A percentile compares a stretch with the other conserved stretches of the same genome.
Evolutionary conservation across 2,797 vertebrate species (phyloP).

Genomic region (Danio tinwini): DNA sequence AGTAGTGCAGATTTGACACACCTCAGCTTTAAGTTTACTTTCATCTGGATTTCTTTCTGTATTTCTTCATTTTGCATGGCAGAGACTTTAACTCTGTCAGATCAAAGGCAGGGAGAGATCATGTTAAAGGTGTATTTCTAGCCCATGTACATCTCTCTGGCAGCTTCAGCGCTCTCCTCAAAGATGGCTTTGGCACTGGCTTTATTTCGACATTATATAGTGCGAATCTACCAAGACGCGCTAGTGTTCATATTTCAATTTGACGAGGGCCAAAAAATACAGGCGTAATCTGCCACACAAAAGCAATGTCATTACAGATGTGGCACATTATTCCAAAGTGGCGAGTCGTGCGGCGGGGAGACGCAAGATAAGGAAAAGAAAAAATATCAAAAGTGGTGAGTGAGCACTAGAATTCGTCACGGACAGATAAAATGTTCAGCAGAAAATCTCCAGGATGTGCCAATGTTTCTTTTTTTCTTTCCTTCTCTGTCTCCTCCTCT

Average conservation of each 20-base stretch:
- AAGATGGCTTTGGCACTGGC: constrained; percentile 31
- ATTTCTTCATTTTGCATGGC: constrained; percentile 47
- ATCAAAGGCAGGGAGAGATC: constrained; percentile 50
- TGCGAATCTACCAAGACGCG: constrained; percentile 59
- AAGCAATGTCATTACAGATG: constrained; percentile 83
- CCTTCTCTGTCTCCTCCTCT: constrained; percentile 59
- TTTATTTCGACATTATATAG: constrained; percentile 46
- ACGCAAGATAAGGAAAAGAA: constrained; percentile 82
- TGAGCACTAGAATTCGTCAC: constrained; percentile 82
- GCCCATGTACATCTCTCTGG: constrained; percentile 42
- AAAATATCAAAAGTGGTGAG: constrained; percentile 77
- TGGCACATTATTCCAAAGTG: constrained; percentile 83
- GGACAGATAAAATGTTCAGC: constrained; percentile 78
- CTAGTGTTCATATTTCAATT: constrained; percentile 67
- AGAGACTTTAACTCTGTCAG: constrained; percentile 46
- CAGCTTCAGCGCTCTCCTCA: constrained; percentile 34
- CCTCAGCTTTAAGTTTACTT: constrained; percentile 38
- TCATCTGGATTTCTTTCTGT: constrained; percentile 30
- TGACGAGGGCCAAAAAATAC: constrained; percentile 71
- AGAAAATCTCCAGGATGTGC: constrained; percentile 72
- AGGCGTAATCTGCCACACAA: constrained; percentile 81
- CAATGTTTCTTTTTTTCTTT: constrained; percentile 36
- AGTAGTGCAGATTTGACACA: constrained; percentile 1
- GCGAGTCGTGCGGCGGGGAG: constrained; percentile 79
- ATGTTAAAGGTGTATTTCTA: constrained; percentile 54